These are phyloP conservation scores for Ricordea florida DNA, from an alignment of 92 coral and sea anemone species.

Conservation along the genomic window DNA sequence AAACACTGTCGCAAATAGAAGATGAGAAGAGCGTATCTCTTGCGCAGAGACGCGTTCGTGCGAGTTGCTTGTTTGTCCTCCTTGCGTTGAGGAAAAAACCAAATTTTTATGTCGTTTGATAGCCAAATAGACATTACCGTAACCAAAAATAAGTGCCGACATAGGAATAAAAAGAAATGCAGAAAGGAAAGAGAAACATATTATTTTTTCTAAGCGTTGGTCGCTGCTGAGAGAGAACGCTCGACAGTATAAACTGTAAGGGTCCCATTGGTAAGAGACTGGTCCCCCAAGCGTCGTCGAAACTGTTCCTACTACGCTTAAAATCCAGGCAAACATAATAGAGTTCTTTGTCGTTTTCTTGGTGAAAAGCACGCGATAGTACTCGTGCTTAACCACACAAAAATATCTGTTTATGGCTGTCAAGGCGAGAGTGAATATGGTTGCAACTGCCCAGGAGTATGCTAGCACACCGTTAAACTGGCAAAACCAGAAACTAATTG, in stretches of 20 bases:
- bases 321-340: neutral
- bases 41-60: too few relatives aligned
- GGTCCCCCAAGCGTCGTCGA: neutral
- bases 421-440: neutral
- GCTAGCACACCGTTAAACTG: neutral
- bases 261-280: neutral
- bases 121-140: too few relatives aligned
- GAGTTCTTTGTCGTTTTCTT: neutral
- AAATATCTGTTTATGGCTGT: neutral
- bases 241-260: neutral
- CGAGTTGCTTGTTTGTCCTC: too few relatives aligned
- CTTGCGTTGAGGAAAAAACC: too few relatives aligned
- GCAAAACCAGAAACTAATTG: neutral
- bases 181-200: too few relatives aligned
- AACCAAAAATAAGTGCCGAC: too few relatives aligned
- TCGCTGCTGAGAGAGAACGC: too few relatives aligned
- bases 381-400: neutral
- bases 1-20: neutral
- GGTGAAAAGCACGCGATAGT: neutral
- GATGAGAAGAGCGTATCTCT: neutral
- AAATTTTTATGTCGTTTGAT: too few relatives aligned
- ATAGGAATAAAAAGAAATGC: too few relatives aligned
- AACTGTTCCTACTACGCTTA: neutral
- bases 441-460: neutral
- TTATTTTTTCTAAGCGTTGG: too few relatives aligned